Conservation (phyloP, 2,888 invertebrate genomes). For the Amorpha juglandis region DNA sequence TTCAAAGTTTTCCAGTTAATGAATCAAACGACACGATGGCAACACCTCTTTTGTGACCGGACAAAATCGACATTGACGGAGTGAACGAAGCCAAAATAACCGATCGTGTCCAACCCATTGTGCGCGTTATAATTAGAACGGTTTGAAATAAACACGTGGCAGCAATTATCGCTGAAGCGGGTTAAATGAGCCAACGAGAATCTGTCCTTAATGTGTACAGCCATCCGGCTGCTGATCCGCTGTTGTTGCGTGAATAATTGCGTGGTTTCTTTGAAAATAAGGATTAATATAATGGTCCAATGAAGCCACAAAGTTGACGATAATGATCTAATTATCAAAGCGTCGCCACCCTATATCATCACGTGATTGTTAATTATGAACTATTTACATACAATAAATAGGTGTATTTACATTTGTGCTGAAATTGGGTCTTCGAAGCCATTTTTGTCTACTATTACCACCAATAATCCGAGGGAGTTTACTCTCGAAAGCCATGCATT, state of each 20-base stretch:
- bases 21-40: conserved; percentile 80
- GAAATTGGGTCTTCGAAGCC: neutral
- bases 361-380: too few species aligned
- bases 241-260: conserved; percentile 61
- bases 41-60: conserved; percentile 78
- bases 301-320: neutral
- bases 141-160: conserved; percentile 83
- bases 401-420: neutral
- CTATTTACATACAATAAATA: too few species aligned
- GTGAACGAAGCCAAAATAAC: conserved; percentile 77
- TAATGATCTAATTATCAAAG: neutral
- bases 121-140: conserved; percentile 80
- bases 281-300: conserved; percentile 3
- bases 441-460: neutral
- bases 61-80: conserved; percentile 80
- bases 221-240: conserved; percentile 73
- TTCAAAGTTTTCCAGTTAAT: conserved; percentile 78
- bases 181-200: conserved; percentile 82
- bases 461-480: neutral
- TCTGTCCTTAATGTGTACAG: conserved; percentile 79
- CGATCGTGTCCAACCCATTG: conserved; percentile 83
- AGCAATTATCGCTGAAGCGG: conserved; percentile 83
- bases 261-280: conserved; percentile 62
- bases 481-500: neutral
- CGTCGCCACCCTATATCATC: too few species aligned